phyloP scores from a whole-genome alignment of 2,888 invertebrate genomes.

The Homarus gammarus region DNA sequence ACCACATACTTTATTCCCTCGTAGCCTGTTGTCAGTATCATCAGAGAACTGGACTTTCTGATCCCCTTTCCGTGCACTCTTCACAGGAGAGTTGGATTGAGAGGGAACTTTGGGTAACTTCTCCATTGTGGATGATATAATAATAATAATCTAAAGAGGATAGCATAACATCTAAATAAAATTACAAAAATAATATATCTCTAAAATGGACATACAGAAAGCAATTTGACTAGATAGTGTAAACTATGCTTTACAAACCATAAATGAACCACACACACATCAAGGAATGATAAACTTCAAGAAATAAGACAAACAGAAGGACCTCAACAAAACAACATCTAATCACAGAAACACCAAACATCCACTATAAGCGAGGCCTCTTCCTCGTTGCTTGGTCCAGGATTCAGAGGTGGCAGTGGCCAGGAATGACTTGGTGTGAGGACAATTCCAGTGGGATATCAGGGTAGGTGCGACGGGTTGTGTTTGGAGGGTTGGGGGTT shows the following conservation, averaged over 20 bases:
- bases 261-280: slow-evolving; percentile 17
- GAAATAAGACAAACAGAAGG: slow-evolving; percentile 6
- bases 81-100: slow-evolving; percentile 65
- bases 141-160: slow-evolving; percentile 50
- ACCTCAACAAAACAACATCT: slow-evolving; percentile 53
- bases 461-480: slow-evolving; percentile 33
- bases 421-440: slow-evolving; percentile 7
- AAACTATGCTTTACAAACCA: slow-evolving; percentile 23
- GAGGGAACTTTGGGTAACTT: slow-evolving; percentile 59
- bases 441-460: slow-evolving; percentile 3
- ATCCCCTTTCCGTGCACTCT: slow-evolving; percentile 65
- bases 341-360: slow-evolving; percentile 47
- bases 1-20: slow-evolving; percentile 66
- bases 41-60: slow-evolving; percentile 75
- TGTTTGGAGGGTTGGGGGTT: slow-evolving; percentile 33
- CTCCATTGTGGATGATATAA: slow-evolving; percentile 57
- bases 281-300: slow-evolving; percentile 29
- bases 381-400: slow-evolving; percentile 62
- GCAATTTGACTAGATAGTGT: slow-evolving; percentile 59
- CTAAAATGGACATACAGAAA: slow-evolving; percentile 43
- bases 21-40: slow-evolving; percentile 45
- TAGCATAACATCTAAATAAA: slow-evolving; percentile 65
- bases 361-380: slow-evolving; percentile 5
- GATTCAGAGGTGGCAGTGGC: slow-evolving; percentile 9
- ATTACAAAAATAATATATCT: slow-evolving; percentile 68